Conservation (phyloP, 2,113 vertebrate genomes). For the Ophiodon elongatus region DNA sequence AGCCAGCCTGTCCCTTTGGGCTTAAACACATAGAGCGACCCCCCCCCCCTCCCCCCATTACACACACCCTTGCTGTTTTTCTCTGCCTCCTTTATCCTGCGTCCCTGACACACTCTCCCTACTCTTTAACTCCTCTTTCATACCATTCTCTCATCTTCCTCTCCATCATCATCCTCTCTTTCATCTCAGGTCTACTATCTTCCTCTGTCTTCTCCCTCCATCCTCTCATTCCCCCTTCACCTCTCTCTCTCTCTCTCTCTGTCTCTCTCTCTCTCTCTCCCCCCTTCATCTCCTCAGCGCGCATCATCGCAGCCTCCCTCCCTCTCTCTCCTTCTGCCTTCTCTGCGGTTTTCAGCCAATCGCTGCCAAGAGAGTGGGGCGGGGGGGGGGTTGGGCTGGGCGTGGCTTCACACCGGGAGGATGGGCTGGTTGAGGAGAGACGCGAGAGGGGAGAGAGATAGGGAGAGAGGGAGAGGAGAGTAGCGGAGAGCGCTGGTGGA, state of each 20-base stretch:
- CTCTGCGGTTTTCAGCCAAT: constrained; percentile 74
- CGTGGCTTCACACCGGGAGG: constrained; percentile 65
- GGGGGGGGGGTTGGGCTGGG: constrained; percentile 61
- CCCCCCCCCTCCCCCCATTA: not conserved
- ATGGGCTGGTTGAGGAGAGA: constrained; percentile 42
- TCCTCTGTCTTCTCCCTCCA: not conserved
- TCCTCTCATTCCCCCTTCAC: not conserved
- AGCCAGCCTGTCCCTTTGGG: constrained; percentile 72
- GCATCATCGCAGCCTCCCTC: constrained; percentile 49
- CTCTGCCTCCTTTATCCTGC: constrained; percentile 31
- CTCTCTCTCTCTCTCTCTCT: constrained; percentile 20
- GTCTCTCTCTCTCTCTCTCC: constrained; percentile 8
- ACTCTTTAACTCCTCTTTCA: constrained; percentile 38
- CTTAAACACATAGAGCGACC: constrained; percentile 64
- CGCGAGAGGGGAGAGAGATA: constrained; percentile 28
- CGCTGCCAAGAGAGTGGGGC: constrained; percentile 54
- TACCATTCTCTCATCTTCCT: constrained; percentile 36
- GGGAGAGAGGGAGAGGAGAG: constrained; percentile 21
- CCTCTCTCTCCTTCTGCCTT: constrained; percentile 21
- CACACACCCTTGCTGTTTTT: not conserved
- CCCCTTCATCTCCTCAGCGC: constrained; percentile 20
- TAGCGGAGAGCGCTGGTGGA: constrained; percentile 50
- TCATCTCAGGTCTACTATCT: constrained; percentile 15
- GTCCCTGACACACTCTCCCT: constrained; percentile 28
- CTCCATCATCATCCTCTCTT: constrained; percentile 30